phyloP scores from a whole-genome alignment of 2,113 vertebrate species.

The Bucco capensis region DNA sequence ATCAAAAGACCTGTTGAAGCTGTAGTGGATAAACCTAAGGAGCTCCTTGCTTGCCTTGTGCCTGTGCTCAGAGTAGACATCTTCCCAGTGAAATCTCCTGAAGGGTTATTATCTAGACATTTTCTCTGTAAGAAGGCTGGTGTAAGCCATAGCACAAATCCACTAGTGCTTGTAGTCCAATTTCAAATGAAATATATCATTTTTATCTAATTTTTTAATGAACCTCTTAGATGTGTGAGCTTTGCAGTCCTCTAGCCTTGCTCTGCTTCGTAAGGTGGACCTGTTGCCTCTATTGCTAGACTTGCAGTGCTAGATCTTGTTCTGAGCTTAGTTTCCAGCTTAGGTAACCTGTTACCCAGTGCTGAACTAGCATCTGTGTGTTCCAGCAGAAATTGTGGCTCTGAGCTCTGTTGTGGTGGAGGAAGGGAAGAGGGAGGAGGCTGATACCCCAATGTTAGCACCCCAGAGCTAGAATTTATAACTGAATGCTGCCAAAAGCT shows the following conservation, averaged over 20 bases:
- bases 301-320: not conserved
- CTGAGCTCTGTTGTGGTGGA: not conserved
- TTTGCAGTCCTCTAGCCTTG: not conserved
- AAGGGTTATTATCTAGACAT: not conserved
- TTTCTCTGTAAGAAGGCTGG: not conserved
- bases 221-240: not conserved
- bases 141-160: not conserved
- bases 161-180: not conserved
- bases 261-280: not conserved
- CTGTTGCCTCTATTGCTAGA: not conserved
- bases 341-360: not conserved
- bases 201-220: not conserved
- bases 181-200: not conserved
- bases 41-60: not conserved
- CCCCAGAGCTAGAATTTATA: not conserved
- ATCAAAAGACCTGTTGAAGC: not conserved
- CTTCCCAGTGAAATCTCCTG: not conserved
- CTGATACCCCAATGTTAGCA: not conserved
- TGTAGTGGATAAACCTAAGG: not conserved
- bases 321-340: not conserved
- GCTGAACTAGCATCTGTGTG: not conserved
- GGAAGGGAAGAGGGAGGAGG: not conserved
- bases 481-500: not conserved
- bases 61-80: not conserved
- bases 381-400: not conserved